These are phyloP conservation scores for Teinopalpus imperialis DNA, from an alignment of 2,888 invertebrate species.

Conservation along the genomic window DNA sequence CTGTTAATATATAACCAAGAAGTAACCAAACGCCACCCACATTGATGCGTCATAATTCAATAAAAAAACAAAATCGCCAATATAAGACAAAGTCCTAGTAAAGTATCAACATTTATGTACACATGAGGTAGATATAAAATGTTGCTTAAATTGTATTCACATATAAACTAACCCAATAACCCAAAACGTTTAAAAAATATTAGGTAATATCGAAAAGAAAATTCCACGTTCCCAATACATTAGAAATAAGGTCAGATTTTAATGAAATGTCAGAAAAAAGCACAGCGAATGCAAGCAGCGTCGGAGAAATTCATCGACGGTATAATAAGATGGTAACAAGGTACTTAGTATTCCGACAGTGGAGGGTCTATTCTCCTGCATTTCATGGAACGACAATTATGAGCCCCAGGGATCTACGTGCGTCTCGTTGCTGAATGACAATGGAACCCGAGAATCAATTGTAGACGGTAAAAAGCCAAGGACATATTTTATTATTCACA, in stretches of 20 bases:
- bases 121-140: no score
- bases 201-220: not conserved
- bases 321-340: slow-evolving; percentile 27
- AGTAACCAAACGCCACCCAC: no score
- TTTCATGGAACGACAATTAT: slow-evolving; percentile 27
- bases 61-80: no score
- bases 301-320: slow-evolving; percentile 23
- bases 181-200: not conserved
- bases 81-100: no score
- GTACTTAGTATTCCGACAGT: slow-evolving; percentile 24
- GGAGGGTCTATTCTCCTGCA: slow-evolving; percentile 26
- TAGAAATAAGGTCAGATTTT: slow-evolving; percentile 18
- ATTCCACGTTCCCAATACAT: slow-evolving; percentile 2
- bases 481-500: slow-evolving; percentile 22
- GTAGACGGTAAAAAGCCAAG: slow-evolving; percentile 24
- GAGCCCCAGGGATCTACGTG: slow-evolving; percentile 27
- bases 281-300: slow-evolving; percentile 20
- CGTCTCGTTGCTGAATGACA: slow-evolving; percentile 25
- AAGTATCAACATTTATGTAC: no score
- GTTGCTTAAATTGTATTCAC: no score
- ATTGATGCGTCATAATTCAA: no score
- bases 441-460: slow-evolving; percentile 25
- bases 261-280: slow-evolving; percentile 23
- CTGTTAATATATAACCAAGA: no score
- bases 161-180: no score